Base-by-base conservation (phyloP, 2,888 invertebrate genomes). In the Chymomyza amoena region DNA sequence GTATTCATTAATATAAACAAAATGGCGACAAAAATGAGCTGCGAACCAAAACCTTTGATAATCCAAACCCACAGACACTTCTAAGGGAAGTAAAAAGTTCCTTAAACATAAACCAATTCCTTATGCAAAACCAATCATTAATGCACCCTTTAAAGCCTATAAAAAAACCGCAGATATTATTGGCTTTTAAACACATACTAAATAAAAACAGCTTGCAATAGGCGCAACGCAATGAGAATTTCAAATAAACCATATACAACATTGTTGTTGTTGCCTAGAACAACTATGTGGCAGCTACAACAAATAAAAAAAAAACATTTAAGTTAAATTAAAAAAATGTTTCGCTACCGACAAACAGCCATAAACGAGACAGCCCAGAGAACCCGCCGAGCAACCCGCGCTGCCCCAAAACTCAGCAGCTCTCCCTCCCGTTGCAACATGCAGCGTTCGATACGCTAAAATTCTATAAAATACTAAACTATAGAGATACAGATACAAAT, bases 271-370 rank as follows among this genome's bases (percentile, higher is more conserved):
- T 39, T 56, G 66, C 68, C 39, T 45, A 45, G 39, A 45, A 45
- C 39, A 45, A 45, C 39, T 45, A 20, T 64, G 13, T 56, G 39
- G 20, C 39, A 68, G 50, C 77, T 63, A 61, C 61, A 70, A 64
- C 66, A 77, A 69, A 73, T 60, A 61, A 57, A 68, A 62, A 64
- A 77, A 68, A 54, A 68, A 72, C 71, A 79, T 57, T 63, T 25
- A 36, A 79, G 72, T 87, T 78, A 64, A 84, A 82, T 79, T 77
- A 77, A 80, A 63, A 78, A 74, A 81, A 75, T 70, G 64, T 74
- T 68, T 77, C 66, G 63, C 62, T 66, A 66, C 51, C 45, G 65
- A 66, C 72, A 75, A 75, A 72, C 70, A 73, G 61, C 81, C 80
- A 84, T 79, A 83, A 84, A 71, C 64, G 74, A 45, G 39, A 45